These are phyloP conservation scores for Trididemnum nubilum DNA, from an alignment of 23 tunicate species.

Conservation along the genomic window DNA sequence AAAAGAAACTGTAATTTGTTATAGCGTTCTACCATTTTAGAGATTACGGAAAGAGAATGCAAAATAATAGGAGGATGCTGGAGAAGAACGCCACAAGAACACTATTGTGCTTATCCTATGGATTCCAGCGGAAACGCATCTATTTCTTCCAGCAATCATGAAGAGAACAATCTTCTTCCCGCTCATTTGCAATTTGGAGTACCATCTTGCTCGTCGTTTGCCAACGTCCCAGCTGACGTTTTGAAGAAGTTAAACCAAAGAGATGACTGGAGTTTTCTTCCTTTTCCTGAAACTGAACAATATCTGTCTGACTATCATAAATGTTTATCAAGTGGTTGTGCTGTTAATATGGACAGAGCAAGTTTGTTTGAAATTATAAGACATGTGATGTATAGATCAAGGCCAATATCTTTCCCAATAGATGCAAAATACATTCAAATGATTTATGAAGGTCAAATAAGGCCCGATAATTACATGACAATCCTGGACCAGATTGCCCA, in stretches of 20 bases:
- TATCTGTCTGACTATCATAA: constrained; percentile 50
- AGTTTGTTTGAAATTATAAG: neutral
- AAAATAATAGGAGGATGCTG: constrained; percentile 80
- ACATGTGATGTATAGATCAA: no score
- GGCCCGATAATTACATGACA: constrained; percentile 83
- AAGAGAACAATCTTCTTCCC: neutral
- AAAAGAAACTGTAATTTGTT: no score
- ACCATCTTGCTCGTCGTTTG: constrained; percentile 55
- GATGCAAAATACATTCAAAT: no score
- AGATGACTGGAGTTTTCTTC: no score
- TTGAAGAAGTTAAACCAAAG: no score
- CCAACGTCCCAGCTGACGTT: constrained; percentile 5
- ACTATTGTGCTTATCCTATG: constrained; percentile 59
- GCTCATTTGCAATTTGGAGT: constrained; percentile 34
- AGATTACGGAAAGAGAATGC: constrained; percentile 63
- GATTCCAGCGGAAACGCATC: constrained; percentile 1
- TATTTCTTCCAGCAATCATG: constrained; percentile 47
- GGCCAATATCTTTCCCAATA: no score
- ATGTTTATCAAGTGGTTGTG: constrained; percentile 75
- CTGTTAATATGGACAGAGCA: constrained; percentile 17
- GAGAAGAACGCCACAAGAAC: no score
- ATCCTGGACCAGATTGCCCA: no score
- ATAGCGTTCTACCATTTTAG: no score
- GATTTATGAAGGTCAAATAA: constrained; percentile 50
- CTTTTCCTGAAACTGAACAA: no score